Conservation (phyloP, 2,888 invertebrate species). For the Lymantria dispar region DNA sequence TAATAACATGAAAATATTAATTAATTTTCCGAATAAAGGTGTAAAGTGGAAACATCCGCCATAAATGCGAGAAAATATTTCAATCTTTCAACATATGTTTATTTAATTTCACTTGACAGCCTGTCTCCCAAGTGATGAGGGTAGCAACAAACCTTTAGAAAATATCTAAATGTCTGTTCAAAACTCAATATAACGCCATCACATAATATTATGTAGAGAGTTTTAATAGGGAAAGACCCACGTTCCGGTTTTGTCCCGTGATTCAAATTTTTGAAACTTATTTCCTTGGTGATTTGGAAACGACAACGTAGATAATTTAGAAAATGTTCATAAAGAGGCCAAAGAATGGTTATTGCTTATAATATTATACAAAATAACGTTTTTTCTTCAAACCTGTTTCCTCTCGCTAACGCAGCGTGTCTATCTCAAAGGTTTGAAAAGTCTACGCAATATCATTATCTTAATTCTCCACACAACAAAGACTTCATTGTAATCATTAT, state of each 20-base stretch:
- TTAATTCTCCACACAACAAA: too few species aligned
- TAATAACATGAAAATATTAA: too few species aligned
- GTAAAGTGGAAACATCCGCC: slow-evolving; percentile 2
- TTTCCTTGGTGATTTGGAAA: slow-evolving; percentile 3
- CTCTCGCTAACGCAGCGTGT: background rate
- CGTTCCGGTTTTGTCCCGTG: slow-evolving; percentile 6
- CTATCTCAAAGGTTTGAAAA: background rate
- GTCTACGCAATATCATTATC: background rate
- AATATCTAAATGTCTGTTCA: slow-evolving; percentile 36
- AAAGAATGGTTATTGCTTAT: background rate
- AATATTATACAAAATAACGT: background rate
- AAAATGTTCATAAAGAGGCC: background rate
- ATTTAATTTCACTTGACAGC: slow-evolving; percentile 39
- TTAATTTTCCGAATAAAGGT: background rate
- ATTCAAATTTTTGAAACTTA: slow-evolving; percentile 5
- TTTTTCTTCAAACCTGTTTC: background rate
- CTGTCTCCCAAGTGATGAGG: slow-evolving; percentile 35
- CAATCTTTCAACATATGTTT: slow-evolving; percentile 24
- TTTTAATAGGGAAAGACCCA: slow-evolving; percentile 19
- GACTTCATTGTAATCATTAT: too few species aligned
- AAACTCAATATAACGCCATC: slow-evolving; percentile 29
- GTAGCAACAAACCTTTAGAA: slow-evolving; percentile 36
- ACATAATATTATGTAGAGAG: slow-evolving; percentile 25
- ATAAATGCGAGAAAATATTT: slow-evolving; percentile 21
- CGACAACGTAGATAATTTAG: background rate